Conservation (phyloP, 37 sponge, comb jelly and placozoan genomes). For the Agelas oroides region DNA sequence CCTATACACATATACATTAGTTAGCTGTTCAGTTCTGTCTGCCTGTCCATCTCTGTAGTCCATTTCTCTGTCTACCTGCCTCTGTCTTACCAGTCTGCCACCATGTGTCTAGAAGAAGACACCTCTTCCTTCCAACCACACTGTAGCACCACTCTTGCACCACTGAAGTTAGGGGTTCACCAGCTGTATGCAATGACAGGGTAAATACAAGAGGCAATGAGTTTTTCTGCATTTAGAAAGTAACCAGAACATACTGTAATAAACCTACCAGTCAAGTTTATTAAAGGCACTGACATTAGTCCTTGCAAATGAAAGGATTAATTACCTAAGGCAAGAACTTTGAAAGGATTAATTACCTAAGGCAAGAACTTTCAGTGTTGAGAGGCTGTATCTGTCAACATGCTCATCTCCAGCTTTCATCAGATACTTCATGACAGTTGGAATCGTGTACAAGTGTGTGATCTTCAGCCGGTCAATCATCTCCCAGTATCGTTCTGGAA, state of each 20-base stretch:
- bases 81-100: conserved; percentile 22
- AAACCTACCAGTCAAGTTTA: no score
- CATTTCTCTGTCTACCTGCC: no score
- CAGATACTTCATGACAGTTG: conserved; percentile 85
- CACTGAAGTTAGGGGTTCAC: conserved; percentile 59
- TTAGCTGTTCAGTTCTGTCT: no score
- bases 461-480: conserved; percentile 79
- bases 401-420: conserved; percentile 74
- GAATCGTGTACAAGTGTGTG: conserved; percentile 88
- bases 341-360: conserved; percentile 43
- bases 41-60: no score
- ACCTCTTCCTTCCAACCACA: neutral
- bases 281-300: no score
- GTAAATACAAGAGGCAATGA: no score
- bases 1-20: no score
- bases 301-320: no score
- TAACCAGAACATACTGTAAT: no score
- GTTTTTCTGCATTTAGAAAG: no score
- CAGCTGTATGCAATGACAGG: no score
- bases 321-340: conserved; percentile 70
- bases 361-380: conserved; percentile 75
- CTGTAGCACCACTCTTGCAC: neutral
- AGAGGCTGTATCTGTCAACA: conserved; percentile 78
- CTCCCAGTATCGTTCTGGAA: conserved; percentile 95
- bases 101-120: conserved; percentile 25